Conservation (phyloP, 2,888 invertebrate genomes). For the Xestia ashworthii region DNA sequence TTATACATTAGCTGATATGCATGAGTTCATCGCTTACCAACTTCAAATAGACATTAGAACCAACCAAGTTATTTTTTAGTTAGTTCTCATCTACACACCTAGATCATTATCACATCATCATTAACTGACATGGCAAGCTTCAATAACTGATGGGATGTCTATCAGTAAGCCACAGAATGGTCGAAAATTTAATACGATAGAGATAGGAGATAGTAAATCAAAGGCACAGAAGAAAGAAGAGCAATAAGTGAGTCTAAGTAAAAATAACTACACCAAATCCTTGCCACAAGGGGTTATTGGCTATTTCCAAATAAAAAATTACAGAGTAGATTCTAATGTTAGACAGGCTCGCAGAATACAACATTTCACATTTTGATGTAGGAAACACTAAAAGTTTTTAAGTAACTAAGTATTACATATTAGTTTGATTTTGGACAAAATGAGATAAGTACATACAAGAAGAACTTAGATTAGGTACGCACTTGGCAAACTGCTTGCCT, state of each 20-base stretch:
- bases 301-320: no score
- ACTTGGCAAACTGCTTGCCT: background rate
- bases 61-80: background rate
- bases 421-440: background rate
- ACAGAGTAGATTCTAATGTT: constrained; percentile 20
- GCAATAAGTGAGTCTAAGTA: background rate
- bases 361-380: background rate
- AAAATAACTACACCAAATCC: background rate
- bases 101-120: background rate
- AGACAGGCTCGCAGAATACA: background rate
- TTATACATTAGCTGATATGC: background rate
- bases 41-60: background rate
- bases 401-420: background rate
- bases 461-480: background rate
- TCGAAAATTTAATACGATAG: no score
- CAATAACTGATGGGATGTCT: background rate
- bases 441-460: background rate
- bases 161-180: background rate
- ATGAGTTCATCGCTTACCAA: background rate
- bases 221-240: background rate
- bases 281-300: background rate
- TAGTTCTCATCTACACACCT: background rate
- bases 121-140: background rate
- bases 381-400: background rate
- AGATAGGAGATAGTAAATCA: background rate